Evolutionary conservation across 2,797 vertebrate genomes (phyloP).

Genomic region (Oophaga sylvatica): DNA sequence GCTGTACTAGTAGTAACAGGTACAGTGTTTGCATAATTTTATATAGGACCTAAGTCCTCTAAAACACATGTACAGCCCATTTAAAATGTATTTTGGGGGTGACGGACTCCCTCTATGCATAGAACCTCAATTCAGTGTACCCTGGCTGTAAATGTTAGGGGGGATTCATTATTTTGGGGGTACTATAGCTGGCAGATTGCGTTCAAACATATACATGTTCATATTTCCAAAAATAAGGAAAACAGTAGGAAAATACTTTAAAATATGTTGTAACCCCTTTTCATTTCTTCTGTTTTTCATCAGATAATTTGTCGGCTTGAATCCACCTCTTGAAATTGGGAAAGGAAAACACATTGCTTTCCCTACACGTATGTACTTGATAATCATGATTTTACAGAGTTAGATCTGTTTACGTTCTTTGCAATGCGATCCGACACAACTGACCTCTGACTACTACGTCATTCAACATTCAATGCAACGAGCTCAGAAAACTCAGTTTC

Average conservation of each 20-base stretch:
- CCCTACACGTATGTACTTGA: neutral
- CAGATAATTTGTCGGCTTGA: slow-evolving; percentile 15
- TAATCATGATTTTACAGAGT: slow-evolving; percentile 1
- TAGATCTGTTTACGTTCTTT: slow-evolving; percentile 5
- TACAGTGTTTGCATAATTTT: no score
- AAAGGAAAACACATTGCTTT: slow-evolving; percentile 10
- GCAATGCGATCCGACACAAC: slow-evolving; percentile 16
- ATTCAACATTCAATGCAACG: neutral
- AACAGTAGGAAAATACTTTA: neutral
- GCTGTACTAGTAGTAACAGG: no score
- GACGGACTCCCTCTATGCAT: no score
- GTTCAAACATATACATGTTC: neutral
- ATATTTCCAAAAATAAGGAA: neutral
- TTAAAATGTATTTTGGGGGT: no score
- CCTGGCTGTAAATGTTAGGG: neutral
- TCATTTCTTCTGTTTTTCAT: neutral
- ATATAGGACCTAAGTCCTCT: no score
- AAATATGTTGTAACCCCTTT: neutral
- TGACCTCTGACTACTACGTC: slow-evolving; percentile 3
- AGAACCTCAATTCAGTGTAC: no score
- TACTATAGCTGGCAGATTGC: neutral
- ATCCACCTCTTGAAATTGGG: neutral
- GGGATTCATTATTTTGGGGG: neutral
- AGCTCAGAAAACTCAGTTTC: neutral
- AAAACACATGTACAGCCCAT: no score